Evolutionary conservation across 2,797 vertebrate genomes (phyloP), one percentile per base, ranked within the genome.

Genomic region (Meda fulgida): DNA sequence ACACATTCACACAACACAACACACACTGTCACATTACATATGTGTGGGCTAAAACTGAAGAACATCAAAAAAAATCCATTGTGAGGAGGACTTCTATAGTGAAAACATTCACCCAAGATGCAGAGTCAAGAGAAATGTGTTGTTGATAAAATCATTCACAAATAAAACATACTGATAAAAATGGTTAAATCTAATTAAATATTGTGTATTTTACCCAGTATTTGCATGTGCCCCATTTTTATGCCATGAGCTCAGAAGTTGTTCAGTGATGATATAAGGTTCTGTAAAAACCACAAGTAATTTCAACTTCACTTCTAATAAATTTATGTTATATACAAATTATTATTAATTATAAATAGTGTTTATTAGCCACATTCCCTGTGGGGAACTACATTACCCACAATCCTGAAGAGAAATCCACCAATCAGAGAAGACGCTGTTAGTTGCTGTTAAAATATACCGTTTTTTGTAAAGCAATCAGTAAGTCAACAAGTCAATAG

Each of bases 371-470:
- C 16, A 72, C 1, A 48, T 5, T 16, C 46, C n/a, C 40, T 19
- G 40, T 21, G 46, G 8, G 29, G 11, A 76, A 76, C 73, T 55
- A 55, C 48, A 76, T 23, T 36, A 76, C 73, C 48, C 73, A 76
- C 23, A 76, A 76, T 76, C 34, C 21, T 9, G 19, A 7, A 4
- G 19, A 36, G 31, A 76, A 55, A 55, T 31, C 48, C 21, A 76
- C 51, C 73, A 76, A 55, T 76, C 21, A 55, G 73, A 55, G 21
- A 9, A 36, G 3, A 2, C 1, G 10, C 18, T 23, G 19, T 13
- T 2, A 21, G 18, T 1, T 53, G 3, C 10, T 34, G 29, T 34
- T 53, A 53, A 75, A 14, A 23, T 23, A 23, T 3, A 21, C 2
- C 3, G 7, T 53, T 75, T 51, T 31, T 21, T 34, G 3, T 23